Evolutionary conservation across 2,797 vertebrate species (phyloP).

Genomic region (Arremon brunneinucha): DNA sequence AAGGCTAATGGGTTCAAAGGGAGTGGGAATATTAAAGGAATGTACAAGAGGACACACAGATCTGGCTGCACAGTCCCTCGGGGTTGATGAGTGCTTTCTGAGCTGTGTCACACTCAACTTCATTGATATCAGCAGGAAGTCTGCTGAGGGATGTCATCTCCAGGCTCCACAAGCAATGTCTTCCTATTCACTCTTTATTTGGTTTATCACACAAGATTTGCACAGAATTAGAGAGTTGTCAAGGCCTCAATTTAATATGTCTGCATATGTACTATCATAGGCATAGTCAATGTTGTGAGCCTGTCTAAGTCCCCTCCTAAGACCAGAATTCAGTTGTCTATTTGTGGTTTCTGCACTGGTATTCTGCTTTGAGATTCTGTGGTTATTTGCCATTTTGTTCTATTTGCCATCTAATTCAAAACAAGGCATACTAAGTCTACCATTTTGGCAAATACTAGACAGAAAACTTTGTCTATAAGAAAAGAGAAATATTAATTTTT

Average conservation of each 20-base stretch:
- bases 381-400: neutral
- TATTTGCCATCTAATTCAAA: neutral
- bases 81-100: neutral
- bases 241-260: neutral
- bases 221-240: neutral
- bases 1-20: neutral
- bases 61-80: neutral
- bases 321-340: neutral
- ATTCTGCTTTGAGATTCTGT: neutral
- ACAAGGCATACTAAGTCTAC: neutral
- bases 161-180: neutral
- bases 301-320: neutral
- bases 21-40: neutral
- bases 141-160: neutral
- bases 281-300: neutral
- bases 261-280: neutral
- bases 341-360: neutral
- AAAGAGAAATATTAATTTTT: neutral
- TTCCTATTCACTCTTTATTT: neutral
- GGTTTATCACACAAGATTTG: neutral
- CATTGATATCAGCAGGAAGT: neutral
- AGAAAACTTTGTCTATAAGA: neutral
- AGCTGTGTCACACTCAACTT: neutral
- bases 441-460: neutral
- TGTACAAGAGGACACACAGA: rapidly evolving